These are phyloP conservation scores for Listrodromus nycthemerus DNA, from an alignment of 2,888 invertebrate species.

Conservation along the genomic window DNA sequence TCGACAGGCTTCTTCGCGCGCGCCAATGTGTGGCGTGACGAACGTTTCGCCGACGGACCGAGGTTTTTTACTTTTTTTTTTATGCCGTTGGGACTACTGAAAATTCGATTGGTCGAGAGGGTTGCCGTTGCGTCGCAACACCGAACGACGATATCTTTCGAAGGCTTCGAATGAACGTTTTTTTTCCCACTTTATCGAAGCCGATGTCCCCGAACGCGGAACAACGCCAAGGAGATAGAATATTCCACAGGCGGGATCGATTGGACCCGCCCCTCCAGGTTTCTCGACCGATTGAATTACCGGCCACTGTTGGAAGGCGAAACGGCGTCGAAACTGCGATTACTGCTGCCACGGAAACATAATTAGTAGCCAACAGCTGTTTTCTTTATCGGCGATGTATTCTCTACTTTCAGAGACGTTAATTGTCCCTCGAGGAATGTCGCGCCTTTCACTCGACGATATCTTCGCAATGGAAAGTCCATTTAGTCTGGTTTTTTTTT, in stretches of 20 bases:
- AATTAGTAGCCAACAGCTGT: neutral
- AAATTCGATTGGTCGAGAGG: conserved; percentile 4
- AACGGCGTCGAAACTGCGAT: conserved; percentile 29
- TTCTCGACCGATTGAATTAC: conserved; percentile 44
- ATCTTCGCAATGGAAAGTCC: neutral
- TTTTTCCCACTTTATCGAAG: neutral
- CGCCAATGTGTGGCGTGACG: conserved; percentile 50
- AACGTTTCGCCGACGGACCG: conserved; percentile 6
- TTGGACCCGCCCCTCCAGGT: conserved; percentile 63
- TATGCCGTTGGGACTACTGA: neutral
- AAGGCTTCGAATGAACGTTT: neutral
- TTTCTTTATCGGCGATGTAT: neutral
- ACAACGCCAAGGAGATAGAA: neutral
- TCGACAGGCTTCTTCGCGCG: conserved; percentile 25
- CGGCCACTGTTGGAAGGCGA: conserved; percentile 15
- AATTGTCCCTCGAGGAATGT: conserved; percentile 9
- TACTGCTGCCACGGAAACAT: neutral
- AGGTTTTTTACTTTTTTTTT: neutral
- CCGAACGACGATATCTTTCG: neutral
- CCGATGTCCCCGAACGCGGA: neutral
- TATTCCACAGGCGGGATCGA: conserved; percentile 56
- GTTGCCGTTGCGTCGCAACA: neutral
- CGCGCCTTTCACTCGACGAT: conserved; percentile 23
- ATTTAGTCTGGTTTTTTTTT: neutral
- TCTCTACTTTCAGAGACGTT: neutral